These are phyloP conservation scores for Trididemnum nubilum DNA, from an alignment of 23 tunicate genomes.

Conservation along the genomic window DNA sequence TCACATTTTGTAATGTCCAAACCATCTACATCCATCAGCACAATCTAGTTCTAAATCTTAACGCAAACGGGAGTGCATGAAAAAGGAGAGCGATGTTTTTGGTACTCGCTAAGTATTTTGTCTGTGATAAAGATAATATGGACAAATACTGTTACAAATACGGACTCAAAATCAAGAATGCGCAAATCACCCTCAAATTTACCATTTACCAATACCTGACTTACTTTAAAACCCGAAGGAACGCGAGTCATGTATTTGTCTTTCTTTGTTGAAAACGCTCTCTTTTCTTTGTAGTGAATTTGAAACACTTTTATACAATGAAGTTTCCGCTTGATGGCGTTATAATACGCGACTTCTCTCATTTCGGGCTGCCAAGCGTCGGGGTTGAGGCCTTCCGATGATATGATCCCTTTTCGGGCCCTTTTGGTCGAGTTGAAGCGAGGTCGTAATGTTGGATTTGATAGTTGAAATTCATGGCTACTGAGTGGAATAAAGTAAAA, in stretches of 20 bases:
- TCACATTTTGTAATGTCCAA: too few species aligned
- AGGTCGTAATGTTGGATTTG: slow-evolving; percentile 59
- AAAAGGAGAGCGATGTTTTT: too few species aligned
- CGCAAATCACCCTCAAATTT: too few species aligned
- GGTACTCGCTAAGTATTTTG: too few species aligned
- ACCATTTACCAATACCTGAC: too few species aligned
- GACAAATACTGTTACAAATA: too few species aligned
- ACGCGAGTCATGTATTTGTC: slow-evolving; percentile 32
- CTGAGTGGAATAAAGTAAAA: slow-evolving; percentile 50
- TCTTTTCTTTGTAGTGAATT: slow-evolving; percentile 81
- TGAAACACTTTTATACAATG: slow-evolving; percentile 73
- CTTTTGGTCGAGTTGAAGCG: slow-evolving; percentile 14
- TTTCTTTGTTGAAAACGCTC: slow-evolving; percentile 40
- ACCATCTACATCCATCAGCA: too few species aligned
- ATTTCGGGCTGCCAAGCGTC: neutral
- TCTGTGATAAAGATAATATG: too few species aligned
- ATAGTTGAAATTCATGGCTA: slow-evolving; percentile 61
- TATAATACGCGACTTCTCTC: neutral
- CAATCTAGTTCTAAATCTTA: too few species aligned
- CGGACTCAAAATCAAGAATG: too few species aligned
- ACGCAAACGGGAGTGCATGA: too few species aligned
- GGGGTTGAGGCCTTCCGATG: neutral
- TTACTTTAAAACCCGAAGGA: slow-evolving; percentile 68
- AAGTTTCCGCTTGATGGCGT: slow-evolving; percentile 48
- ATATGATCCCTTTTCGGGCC: neutral